Evolutionary conservation across 2,113 vertebrate species (phyloP), one percentile per base, ranked within the genome.

Genomic region (Gopherus flavomarginatus): DNA sequence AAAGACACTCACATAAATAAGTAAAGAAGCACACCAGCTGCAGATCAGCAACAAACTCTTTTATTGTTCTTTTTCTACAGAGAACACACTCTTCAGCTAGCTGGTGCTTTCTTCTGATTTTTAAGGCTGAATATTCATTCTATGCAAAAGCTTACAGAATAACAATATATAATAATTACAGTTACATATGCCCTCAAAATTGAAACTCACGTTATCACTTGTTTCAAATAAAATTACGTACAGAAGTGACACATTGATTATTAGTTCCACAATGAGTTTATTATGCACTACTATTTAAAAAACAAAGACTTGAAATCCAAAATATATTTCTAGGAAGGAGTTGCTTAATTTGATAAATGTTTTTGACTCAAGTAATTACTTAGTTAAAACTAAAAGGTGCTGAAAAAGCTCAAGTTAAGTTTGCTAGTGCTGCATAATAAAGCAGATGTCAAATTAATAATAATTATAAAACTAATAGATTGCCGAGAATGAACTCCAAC

Each of bases 351-450:
- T 97, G 90, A 93, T 95, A 97, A 97, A 95, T 94, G 87, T 96
- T 94, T 97, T 97, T 95, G 94, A 97, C 93, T 97, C 59, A 95
- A 95, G 83, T 97, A 97, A 98, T 97, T 97, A 92, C 91, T 96
- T 94, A 1, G 16, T 97, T 98, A 97, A 96, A 96, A 85, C 84
- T 93, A 96, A 97, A 97, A 96, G 95, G 80, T 96, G 90, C 96
- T 96, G 92, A 90, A 95, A 96, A 95, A 91, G 72, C 85, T 93
- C 31, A 75, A 91, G 83, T 97, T 95, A 97, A 86, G 93, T 96
- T 97, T 93, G 44, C 87, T 88, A 95, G 62, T 69, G 59, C 92
- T 93, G 53, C 90, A 94, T 97, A 96, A 94, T 96, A 95, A 94
- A 94, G 54, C 44, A 92, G 86, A 85, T 65, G 22, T 81, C 65